Base-by-base conservation (phyloP, 2,113 vertebrate species). In the Chaetodon trifascialis region DNA sequence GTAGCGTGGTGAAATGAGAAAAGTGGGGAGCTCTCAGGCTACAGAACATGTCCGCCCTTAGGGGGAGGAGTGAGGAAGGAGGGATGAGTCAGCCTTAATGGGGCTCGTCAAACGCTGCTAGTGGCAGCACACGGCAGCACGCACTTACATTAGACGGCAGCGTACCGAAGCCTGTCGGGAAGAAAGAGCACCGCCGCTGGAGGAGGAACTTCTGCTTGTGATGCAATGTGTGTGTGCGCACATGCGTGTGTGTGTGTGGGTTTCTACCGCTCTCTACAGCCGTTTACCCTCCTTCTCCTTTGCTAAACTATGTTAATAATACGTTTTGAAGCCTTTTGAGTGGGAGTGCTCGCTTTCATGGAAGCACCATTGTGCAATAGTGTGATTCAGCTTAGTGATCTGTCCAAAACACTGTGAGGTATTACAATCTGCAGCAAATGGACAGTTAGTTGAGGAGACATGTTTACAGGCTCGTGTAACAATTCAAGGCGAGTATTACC, bases 301-400 rank as follows among this genome's bases (percentile, higher is more conserved):
- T 73, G 65, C 84, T 90, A 85, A 94, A 87, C 85, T 86, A 86
- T 92, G 89, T 91, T 94, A 94, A 95, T 95, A 84, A 92, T 60
- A 93, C 6, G 75, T 75, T 92, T 80, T 73, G 83, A 88, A 76
- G 78, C 67, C 73, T 78, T 89, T 77, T 60, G 83, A 90, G 91
- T 86, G 82, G 86, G 86, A 90, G 91, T 87, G 73, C 85, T 87
- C 10, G 65, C 84, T 91, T 89, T 85, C 82, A 87, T 82, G 86
- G 88, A 82, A 79, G 85, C 76, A 47, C 86, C 56, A 76, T 90
- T 92, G 90, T 90, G 52, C 58, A 81, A 85, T 73, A 69, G 87
- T 73, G 79, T 74, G 77, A 89, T 88, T 88, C 80, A 85, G 80
- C 82, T 62, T 76, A 90, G 66, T 77, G 69, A 87, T 84, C 69